phyloP scores from a whole-genome alignment of 1,140 invertebrate genomes.

The Gonatopus flavifemur region DNA sequence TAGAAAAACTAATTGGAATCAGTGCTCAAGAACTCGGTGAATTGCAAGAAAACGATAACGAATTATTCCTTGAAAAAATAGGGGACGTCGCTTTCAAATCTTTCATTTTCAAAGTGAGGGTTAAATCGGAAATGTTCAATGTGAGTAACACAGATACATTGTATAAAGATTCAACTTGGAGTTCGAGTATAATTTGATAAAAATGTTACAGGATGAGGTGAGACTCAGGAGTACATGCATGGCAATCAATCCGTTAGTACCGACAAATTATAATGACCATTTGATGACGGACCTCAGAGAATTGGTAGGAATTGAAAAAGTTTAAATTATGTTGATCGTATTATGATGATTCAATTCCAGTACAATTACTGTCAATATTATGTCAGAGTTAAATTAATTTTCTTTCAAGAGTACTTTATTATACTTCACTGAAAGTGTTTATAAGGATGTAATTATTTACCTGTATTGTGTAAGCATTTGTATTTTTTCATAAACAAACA shows the following conservation, averaged over 20 bases:
- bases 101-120: conserved; percentile 79
- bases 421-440: too few relatives aligned
- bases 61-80: conserved; percentile 66
- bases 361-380: too few relatives aligned
- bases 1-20: conserved; percentile 77
- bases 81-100: conserved; percentile 75
- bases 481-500: too few relatives aligned
- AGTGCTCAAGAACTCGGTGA: conserved; percentile 78
- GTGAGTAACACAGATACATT: conserved; percentile 64
- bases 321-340: too few relatives aligned
- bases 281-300: conserved; percentile 69
- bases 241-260: conserved; percentile 71
- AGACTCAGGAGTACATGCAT: conserved; percentile 76
- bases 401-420: too few relatives aligned
- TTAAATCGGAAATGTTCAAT: conserved; percentile 89
- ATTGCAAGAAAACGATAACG: conserved; percentile 65
- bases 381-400: too few relatives aligned
- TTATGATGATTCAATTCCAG: too few relatives aligned
- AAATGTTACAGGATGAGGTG: conserved; percentile 74
- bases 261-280: conserved; percentile 71
- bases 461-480: too few relatives aligned
- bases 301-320: conserved; percentile 58
- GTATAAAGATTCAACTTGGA: conserved; percentile 8
- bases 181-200: conserved; percentile 4
- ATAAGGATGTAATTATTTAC: too few relatives aligned